Conservation (phyloP, 2,888 invertebrate species). For the Seira ritae region DNA sequence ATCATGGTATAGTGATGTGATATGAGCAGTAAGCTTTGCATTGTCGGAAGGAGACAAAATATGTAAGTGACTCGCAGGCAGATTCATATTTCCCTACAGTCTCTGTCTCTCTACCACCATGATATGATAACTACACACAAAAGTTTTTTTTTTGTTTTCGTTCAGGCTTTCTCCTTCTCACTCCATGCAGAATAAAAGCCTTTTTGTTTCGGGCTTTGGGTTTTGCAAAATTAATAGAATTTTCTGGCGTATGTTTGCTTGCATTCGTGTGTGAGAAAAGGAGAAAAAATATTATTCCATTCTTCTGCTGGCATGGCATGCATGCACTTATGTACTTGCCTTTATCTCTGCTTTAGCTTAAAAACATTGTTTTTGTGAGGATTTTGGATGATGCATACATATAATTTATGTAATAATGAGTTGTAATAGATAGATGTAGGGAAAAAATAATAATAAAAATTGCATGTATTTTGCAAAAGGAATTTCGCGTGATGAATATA, state of each 20-base stretch:
- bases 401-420: conserved; percentile 11
- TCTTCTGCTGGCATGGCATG: too few species aligned
- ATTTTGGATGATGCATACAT: neutral
- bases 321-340: too few species aligned
- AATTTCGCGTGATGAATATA: neutral
- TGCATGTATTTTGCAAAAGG: neutral
- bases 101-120: neutral
- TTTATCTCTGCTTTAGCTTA: too few species aligned
- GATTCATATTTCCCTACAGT: neutral
- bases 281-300: neutral
- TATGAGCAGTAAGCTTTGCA: neutral
- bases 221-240: conserved; percentile 14
- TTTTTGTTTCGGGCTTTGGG: neutral
- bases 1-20: neutral
- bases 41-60: neutral
- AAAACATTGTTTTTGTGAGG: too few species aligned
- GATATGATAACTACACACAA: neutral
- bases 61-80: too few species aligned
- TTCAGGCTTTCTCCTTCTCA: conserved; percentile 10
- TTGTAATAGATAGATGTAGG: neutral
- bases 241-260: neutral
- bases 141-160: neutral
- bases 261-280: neutral
- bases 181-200: conserved; percentile 1
- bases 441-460: neutral